Conservation (phyloP, 2,888 invertebrate genomes). For the Ichneumoninae sp. region DNA sequence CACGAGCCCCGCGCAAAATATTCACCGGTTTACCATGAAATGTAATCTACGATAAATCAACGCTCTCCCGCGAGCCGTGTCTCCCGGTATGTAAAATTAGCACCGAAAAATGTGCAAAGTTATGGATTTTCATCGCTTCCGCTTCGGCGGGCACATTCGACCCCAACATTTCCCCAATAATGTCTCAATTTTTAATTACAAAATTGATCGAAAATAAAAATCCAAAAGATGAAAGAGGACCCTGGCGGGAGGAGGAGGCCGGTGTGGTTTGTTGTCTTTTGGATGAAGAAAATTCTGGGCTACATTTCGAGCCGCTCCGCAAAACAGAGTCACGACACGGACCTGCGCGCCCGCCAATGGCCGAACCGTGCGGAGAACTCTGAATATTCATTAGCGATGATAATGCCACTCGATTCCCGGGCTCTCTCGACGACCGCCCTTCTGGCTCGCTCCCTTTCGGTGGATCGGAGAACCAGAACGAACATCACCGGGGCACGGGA, state of each 20-base stretch:
- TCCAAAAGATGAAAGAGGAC: not conserved
- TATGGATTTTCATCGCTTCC: constrained; percentile 30
- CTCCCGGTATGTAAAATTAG: constrained; percentile 1
- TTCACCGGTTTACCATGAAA: constrained; percentile 5
- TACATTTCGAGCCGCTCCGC: constrained; percentile 19
- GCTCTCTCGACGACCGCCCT: constrained; percentile 55
- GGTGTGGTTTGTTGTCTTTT: constrained; percentile 24
- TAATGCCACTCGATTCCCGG: constrained; percentile 76
- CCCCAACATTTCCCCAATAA: not conserved
- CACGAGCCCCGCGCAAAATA: not conserved
- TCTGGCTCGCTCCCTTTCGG: constrained; percentile 59
- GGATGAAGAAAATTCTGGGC: not conserved
- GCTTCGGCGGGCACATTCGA: constrained; percentile 1
- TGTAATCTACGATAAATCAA: constrained; percentile 17
- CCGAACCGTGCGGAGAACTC: constrained; percentile 74
- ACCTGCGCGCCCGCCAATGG: constrained; percentile 72
- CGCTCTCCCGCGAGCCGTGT: not conserved
- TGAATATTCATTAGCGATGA: constrained; percentile 81
- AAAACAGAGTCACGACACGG: constrained; percentile 75
- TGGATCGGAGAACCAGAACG: constrained; percentile 54
- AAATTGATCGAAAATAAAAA: constrained; percentile 33
- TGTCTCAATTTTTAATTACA: constrained; percentile 38
- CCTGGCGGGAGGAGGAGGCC: not conserved
- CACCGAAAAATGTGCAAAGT: constrained; percentile 3
- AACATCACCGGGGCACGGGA: constrained; percentile 26